Conservation (phyloP, 2,113 vertebrate genomes). For the Fulmarus glacialis region DNA sequence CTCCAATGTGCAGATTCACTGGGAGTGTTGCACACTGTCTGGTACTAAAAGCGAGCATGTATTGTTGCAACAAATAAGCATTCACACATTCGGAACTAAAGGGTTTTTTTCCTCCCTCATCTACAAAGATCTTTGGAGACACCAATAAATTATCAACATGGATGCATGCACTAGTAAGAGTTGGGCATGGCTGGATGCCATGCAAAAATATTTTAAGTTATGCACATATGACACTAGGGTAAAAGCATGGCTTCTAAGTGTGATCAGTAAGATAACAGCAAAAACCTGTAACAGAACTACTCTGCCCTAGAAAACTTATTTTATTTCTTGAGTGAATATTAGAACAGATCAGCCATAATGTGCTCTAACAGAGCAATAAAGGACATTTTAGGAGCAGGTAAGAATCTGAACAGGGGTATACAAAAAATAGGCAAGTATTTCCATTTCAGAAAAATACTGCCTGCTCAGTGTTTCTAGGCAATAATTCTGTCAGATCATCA, state of each 20-base stretch:
- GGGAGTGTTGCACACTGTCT: not conserved
- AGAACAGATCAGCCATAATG: not conserved
- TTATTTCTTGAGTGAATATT: not conserved
- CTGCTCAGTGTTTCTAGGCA: not conserved
- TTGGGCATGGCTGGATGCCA: not conserved
- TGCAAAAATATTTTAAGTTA: not conserved
- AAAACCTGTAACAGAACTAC: not conserved
- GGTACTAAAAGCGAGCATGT: not conserved
- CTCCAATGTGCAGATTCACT: not conserved
- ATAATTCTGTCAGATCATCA: not conserved
- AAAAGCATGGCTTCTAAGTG: not conserved
- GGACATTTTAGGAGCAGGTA: not conserved
- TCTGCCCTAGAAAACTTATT: not conserved
- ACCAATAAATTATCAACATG: not conserved
- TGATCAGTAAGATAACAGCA: not conserved
- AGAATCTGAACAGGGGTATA: not conserved
- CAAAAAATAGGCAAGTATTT: rapidly evolving
- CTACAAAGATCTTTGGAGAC: not conserved
- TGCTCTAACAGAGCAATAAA: not conserved
- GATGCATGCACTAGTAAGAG: not conserved
- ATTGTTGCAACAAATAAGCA: not conserved
- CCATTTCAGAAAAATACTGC: not conserved
- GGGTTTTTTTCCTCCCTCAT: not conserved
- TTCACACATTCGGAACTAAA: not conserved
- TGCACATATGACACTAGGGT: not conserved